A percentile compares a stretch with the other conserved stretches of the same genome.
Conservation (phyloP, 1,140 invertebrate species). For the Macrocentrus cingulum region DNA sequence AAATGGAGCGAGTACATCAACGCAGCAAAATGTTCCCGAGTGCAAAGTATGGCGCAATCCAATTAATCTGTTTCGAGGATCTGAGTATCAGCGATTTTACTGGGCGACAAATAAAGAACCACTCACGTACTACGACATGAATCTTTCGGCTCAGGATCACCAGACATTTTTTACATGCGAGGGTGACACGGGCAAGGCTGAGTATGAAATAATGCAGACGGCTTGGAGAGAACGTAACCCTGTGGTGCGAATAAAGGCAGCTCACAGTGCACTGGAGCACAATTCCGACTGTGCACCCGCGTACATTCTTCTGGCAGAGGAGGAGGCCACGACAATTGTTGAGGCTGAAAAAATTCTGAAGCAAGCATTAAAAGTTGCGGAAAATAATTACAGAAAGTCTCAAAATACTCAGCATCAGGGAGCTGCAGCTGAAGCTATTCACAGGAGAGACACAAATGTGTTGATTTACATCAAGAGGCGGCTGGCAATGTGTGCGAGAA, state of each 20-base stretch:
- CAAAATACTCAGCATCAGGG: conserved; percentile 79
- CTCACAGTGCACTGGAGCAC: conserved; percentile 85
- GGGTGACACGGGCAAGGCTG: conserved; percentile 81
- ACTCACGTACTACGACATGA: conserved; percentile 99
- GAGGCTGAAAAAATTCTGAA: conserved; percentile 89
- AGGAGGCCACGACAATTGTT: conserved; percentile 89
- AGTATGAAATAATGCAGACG: conserved; percentile 97
- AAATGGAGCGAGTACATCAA: conserved; percentile 50
- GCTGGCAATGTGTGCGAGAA: conserved; percentile 94
- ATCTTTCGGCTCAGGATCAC: conserved; percentile 97
- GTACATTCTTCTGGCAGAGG: conserved; percentile 93
- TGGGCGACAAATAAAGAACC: conserved; percentile 92
- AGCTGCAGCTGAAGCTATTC: conserved; percentile 74
- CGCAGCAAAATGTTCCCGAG: conserved; percentile 69
- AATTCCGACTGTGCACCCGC: conserved; percentile 95
- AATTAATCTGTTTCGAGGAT: conserved; percentile 91
- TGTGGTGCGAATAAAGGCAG: conserved; percentile 86
- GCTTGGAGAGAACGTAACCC: conserved; percentile 97
- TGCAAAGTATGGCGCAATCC: conserved; percentile 99
- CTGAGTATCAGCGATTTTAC: conserved; percentile 93
- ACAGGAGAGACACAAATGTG: conserved; percentile 92
- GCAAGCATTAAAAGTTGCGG: conserved; percentile 85
- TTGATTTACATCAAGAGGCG: conserved; percentile 93
- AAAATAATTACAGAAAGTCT: conserved; percentile 81
- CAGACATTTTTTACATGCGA: conserved; percentile 98